Base-by-base conservation (phyloP, 2,888 invertebrate genomes). In the Erebia palarica region DNA sequence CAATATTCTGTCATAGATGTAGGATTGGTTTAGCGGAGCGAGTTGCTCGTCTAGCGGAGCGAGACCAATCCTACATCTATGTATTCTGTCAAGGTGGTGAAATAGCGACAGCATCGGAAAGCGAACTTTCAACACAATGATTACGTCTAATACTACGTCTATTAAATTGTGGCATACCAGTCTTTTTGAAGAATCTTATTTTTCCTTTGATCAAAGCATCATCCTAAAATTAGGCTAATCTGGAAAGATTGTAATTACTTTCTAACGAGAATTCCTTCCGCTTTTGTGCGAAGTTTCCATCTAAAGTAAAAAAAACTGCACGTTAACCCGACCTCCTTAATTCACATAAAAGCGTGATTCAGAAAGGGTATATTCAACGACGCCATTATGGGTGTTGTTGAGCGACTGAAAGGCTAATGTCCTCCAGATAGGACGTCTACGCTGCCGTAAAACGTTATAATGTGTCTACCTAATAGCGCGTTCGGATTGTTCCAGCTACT, bases 371-470 rank as follows among this genome's bases (percentile, higher is more conserved):
- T 73, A 68, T 70, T 65, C 65, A 70, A 66, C 57, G 66, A 60
- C 60, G 69, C 65, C 61, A 51, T 72, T 73, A 74, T 65, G 74
- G 65, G 53, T 66, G 51, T 73, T 65, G 74, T 69, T 61, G 70
- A 68, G 70, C 65, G 70, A 61, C 36, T 69, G 51, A 69, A 64
- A 73, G 65, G 76, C 74, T 75, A 75, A 76, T 76, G 75, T 75
- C 73, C 57, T 53, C 63, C 71, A 77, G 78, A 79, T 79, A 78
- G 76, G 69, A 64, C 69, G 64, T 68, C 68, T 73, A 76, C 79
- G 84, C 82, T 80, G 81, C 75, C 79, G 83, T 87, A 83, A 84
- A 85, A 84, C 75, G 82, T 81, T 79, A 80, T 27, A 27, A 27
- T 4, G 4, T 79, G 72, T 69, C 71, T 73, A 44, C 67, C 42